Base-by-base conservation (phyloP, 2,888 invertebrate genomes). In the Pegoplata infirma region DNA sequence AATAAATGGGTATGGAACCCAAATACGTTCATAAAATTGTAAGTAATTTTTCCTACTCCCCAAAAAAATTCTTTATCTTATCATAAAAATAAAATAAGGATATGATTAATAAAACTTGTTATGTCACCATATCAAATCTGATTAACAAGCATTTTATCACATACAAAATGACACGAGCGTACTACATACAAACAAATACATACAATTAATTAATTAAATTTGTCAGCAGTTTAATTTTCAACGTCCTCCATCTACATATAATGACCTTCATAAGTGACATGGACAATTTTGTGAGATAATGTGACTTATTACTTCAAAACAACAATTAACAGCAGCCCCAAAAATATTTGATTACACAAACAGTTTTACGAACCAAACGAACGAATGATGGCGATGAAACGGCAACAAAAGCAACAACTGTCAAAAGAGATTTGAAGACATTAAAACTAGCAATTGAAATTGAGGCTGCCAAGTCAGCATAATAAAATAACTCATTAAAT, bases 401-500 rank as follows among this genome's bases (percentile, higher is more conserved):
- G n/a, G 36, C n/a, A 46, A n/a, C n/a, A n/a, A n/a, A 44, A 63
- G 32, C 69, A 76, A 76, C 69, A 76, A 76, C 64, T 69, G 68
- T 46, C 58, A 56, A 19, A 51, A 46, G 14, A 25, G 63, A 56
- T 40, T 76, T 49, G 56, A 51, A 53, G 64, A 72, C 61, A 81
- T 78, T 74, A 78, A 72, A 78, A 78, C 61, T 71, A 67, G 12
- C 72, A 76, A 66, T 73, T 61, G 51, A 47, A 63, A 16, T 21
- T n/a, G n/a, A 46, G 47, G 12, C 19, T 63, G 71, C 71, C 21
- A 56, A 67, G 68, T 79, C 76, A 80, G 80, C 76, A 69, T 56
- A 77, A 66, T 73, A 76, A 77, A 67, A 73, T 53, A 80, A 74
- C 71, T 80, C 74, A 80, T 81, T 80, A 79, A 63, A 72, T 36